phyloP scores from a whole-genome alignment of 92 coral and sea anemone genomes.

The Porites divaricata region DNA sequence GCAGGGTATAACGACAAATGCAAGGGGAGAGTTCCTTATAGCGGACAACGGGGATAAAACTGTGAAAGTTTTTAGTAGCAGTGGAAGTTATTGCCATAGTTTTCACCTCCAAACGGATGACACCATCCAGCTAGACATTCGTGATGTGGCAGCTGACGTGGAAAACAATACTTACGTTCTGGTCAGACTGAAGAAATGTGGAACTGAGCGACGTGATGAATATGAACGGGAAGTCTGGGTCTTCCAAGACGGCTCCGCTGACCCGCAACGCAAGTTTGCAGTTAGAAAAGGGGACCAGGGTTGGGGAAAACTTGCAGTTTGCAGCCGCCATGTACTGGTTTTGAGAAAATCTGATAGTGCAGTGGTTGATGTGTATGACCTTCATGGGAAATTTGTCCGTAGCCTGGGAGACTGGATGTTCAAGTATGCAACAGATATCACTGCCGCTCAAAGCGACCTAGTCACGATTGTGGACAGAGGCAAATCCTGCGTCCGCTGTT shows the following conservation, averaged over 20 bases:
- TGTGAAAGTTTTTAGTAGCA: constrained; percentile 45
- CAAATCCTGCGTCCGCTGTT: constrained; percentile 10
- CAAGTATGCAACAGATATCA: constrained; percentile 9
- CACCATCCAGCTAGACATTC: background rate
- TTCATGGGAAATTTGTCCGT: constrained; percentile 32
- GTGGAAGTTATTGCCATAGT: constrained; percentile 35
- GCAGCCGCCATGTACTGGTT: constrained; percentile 21
- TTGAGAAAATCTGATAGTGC: background rate
- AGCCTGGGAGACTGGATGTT: constrained; percentile 28
- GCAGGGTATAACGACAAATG: constrained; percentile 1
- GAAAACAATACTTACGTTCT: constrained; percentile 33
- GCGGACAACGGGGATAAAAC: background rate
- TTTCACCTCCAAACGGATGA: background rate
- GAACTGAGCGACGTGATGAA: background rate
- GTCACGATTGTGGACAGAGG: constrained; percentile 8
- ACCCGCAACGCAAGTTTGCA: constrained; percentile 16
- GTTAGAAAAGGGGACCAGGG: background rate
- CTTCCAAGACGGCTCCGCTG: background rate
- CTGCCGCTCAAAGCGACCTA: constrained; percentile 35
- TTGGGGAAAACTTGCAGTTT: constrained; percentile 2
- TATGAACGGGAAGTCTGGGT: background rate
- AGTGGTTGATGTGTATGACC: constrained; percentile 31
- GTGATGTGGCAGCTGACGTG: constrained; percentile 4
- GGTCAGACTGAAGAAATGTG: background rate
- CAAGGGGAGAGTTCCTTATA: background rate